These are phyloP conservation scores for Borostomias antarcticus DNA, from an alignment of 2,797 vertebrate species.

Conservation along the genomic window DNA sequence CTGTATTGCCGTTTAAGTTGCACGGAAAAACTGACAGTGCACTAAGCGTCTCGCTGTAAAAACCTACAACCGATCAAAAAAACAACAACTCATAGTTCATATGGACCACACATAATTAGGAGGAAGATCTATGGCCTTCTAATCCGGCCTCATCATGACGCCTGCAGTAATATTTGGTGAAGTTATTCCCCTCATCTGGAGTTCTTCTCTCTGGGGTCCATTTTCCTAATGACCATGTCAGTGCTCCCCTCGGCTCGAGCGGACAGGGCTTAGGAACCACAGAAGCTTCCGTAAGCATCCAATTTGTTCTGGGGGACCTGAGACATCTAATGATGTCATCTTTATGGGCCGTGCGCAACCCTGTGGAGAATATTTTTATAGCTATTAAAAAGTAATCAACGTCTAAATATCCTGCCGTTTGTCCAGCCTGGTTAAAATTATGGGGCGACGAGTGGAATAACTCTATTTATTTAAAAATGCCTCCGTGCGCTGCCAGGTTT, in stretches of 20 bases:
- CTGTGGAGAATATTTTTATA: slow-evolving; percentile 50
- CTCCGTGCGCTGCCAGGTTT: slow-evolving; percentile 50
- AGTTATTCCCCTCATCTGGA: slow-evolving; percentile 19
- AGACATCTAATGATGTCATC: slow-evolving; percentile 52
- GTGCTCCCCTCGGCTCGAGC: slow-evolving; percentile 34
- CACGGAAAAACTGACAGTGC: not conserved
- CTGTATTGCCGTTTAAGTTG: not conserved
- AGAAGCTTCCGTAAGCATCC: slow-evolving; percentile 41
- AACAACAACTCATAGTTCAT: too few relatives aligned
- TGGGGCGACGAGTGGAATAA: slow-evolving; percentile 60
- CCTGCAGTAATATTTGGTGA: slow-evolving; percentile 21
- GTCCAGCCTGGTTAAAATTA: slow-evolving; percentile 63
- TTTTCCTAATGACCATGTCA: slow-evolving; percentile 47
- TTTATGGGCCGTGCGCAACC: slow-evolving; percentile 46
- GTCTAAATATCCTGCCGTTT: slow-evolving; percentile 63
- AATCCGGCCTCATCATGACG: slow-evolving; percentile 23
- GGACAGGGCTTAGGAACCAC: slow-evolving; percentile 36
- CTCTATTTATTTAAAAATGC: slow-evolving; percentile 65
- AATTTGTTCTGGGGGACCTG: slow-evolving; percentile 40
- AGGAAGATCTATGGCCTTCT: slow-evolving; percentile 2
- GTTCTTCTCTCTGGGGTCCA: slow-evolving; percentile 21
- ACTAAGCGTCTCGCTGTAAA: not conserved
- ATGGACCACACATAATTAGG: slow-evolving; percentile 20
- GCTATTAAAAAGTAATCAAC: slow-evolving; percentile 63
- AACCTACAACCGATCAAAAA: too few relatives aligned